Base-by-base conservation (phyloP, 2,888 invertebrate genomes). In the Hedya salicella region DNA sequence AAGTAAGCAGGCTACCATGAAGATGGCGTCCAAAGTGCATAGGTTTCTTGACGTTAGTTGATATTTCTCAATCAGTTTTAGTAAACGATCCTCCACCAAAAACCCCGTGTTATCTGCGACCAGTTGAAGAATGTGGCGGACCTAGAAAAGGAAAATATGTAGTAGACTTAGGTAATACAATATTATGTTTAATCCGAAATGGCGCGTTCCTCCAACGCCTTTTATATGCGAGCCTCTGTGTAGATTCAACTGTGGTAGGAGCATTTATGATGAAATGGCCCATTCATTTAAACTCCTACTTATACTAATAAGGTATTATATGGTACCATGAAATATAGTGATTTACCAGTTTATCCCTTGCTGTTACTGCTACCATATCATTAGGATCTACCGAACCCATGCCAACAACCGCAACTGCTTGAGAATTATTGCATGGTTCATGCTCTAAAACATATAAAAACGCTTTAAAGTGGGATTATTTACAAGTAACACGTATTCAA, bases 11-110 rank as follows among this genome's bases (percentile, higher is more conserved):
- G 79, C 84, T 87, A 95, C 96, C 83, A 94, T 93, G 83, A 97
- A 96, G 69, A 96, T 95, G 69, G 95, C 95, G 77, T 96, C 96
- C 60, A 97, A 87, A 59, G 94, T 94, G 67, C 97, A 95, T n/a
- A 97, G 85, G 65, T 94, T 93, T 75, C 94, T 93, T 50, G 96
- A 94, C 30, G 93, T 86, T 16, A 93, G 83, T 6, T 93, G 86
- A 75, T 95, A 95, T n/a, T 95, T 94, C 65, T 93, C 90, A 3
- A 97, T 89, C 16, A 97, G 92, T 62, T 90, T 89, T 13, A 94
- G 86, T 13, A 97, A 81, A 59, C 94, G 93, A 69, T 95, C 94
- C 82, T 97, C 97, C 0, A 96, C 93, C 30, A 97, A 84, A 83
- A 96, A 96, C 6, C 95, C 96, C 0, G 95, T 94, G 68, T 95